phyloP scores from a whole-genome alignment of 1,140 invertebrate species.

The Drosophila biarmipes region DNA sequence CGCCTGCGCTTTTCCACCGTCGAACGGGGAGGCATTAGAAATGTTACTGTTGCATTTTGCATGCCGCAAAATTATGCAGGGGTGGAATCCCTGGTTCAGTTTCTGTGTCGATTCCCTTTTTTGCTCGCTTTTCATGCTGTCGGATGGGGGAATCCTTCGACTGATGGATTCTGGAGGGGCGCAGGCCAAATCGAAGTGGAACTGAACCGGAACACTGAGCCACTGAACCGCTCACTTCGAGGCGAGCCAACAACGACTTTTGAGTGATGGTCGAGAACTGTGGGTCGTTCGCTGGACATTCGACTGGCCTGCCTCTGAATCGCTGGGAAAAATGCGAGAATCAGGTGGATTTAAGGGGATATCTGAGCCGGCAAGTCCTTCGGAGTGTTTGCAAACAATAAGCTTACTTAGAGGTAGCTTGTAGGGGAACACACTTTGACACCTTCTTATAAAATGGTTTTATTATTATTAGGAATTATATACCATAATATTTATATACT shows the following conservation, averaged over 20 bases:
- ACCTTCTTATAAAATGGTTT: too few species aligned
- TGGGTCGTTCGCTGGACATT: neutral
- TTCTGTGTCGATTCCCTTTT: slow-evolving; percentile 16
- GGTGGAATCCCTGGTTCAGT: slow-evolving; percentile 15
- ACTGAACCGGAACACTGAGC: slow-evolving; percentile 32
- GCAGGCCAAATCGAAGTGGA: slow-evolving; percentile 23
- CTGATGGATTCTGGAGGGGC: neutral
- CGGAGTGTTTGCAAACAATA: neutral
- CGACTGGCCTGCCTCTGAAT: neutral
- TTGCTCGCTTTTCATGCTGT: neutral
- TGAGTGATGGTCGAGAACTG: slow-evolving; percentile 29
- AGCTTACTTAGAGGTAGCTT: neutral
- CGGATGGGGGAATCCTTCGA: slow-evolving; percentile 7
- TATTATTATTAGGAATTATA: too few species aligned
- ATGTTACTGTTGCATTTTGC: slow-evolving; percentile 59
- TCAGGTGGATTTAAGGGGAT: neutral
- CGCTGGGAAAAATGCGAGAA: neutral
- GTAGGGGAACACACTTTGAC: too few species aligned
- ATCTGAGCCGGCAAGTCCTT: neutral
- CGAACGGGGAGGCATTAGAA: slow-evolving; percentile 21
- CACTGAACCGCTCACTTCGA: slow-evolving; percentile 23
- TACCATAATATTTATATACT: too few species aligned
- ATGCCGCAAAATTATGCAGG: slow-evolving; percentile 69
- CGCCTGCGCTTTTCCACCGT: neutral
- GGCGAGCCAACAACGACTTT: neutral